Evolutionary conservation across 92 coral and sea anemone genomes (phyloP).

Genomic region (Desmophyllum pertusum): DNA sequence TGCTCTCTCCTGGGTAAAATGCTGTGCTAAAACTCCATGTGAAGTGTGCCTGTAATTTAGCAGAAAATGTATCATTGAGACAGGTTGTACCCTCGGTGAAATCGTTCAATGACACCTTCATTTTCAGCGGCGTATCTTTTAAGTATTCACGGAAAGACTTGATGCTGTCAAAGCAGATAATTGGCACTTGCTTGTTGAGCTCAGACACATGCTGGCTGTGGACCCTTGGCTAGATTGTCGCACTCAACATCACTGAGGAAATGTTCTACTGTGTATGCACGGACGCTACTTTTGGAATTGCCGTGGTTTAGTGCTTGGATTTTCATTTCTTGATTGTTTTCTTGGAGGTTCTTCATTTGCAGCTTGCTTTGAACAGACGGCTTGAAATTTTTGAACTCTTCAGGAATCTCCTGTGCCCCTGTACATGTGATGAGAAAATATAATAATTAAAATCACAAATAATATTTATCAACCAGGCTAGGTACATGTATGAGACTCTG

Average conservation of each 20-base stretch:
- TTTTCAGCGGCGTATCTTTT: conserved; percentile 70
- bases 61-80: conserved; percentile 88
- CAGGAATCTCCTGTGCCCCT: conserved; percentile 43
- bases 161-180: conserved; percentile 87
- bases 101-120: conserved; percentile 72
- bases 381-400: conserved; percentile 73
- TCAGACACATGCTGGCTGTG: conserved; percentile 76
- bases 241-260: conserved; percentile 83
- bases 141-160: conserved; percentile 78
- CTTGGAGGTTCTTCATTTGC: conserved; percentile 58
- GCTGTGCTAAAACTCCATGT: conserved; percentile 97
- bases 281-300: conserved; percentile 67
- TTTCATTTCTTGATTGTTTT: conserved; percentile 53
- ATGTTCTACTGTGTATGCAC: conserved; percentile 80
- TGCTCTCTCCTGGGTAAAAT: conserved; percentile 96
- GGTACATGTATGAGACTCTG: too few species aligned
- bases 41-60: conserved; percentile 61
- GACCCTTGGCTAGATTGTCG: conserved; percentile 71
- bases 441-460: too few species aligned
- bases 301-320: conserved; percentile 64
- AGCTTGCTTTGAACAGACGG: conserved; percentile 66
- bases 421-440: background rate
- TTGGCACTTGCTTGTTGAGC: conserved; percentile 70
- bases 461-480: too few species aligned
- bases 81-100: conserved; percentile 88